These are phyloP conservation scores for Gobio gobio DNA, from an alignment of 2,113 vertebrate genomes.

Conservation along the genomic window DNA sequence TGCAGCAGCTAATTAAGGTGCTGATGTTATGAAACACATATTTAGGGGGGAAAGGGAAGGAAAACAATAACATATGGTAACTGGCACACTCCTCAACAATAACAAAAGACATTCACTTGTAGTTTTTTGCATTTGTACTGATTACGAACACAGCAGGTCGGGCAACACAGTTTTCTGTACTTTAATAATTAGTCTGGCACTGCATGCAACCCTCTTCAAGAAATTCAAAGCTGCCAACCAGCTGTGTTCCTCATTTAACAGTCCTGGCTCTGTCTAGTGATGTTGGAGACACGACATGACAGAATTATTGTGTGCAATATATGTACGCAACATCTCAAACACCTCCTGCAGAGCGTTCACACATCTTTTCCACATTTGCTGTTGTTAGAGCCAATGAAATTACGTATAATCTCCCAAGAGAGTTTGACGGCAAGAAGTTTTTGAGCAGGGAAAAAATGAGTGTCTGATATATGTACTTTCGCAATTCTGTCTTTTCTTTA, in stretches of 20 bases:
- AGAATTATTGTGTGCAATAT: constrained; percentile 11
- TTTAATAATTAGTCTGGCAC: constrained; percentile 44
- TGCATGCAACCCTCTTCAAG: constrained; percentile 20
- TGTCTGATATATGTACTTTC: background rate
- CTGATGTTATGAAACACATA: constrained; percentile 19
- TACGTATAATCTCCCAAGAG: background rate
- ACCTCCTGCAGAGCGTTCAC: background rate
- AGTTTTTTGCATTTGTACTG: constrained; percentile 25
- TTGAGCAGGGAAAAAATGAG: background rate
- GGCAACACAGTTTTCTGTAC: constrained; percentile 28
- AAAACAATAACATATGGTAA: constrained; percentile 43
- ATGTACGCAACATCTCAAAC: constrained; percentile 20
- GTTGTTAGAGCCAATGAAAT: background rate
- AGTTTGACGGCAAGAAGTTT: background rate
- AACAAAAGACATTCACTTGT: constrained; percentile 16
- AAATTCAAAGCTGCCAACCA: constrained; percentile 31
- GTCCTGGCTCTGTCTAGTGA: background rate
- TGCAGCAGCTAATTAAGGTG: constrained; percentile 4
- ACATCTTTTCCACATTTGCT: background rate
- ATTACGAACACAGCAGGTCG: constrained; percentile 44
- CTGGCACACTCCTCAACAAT: constrained; percentile 23
- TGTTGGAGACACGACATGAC: background rate
- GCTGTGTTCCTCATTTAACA: constrained; percentile 20
- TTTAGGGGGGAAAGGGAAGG: background rate
- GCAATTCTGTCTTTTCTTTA: background rate